Evolutionary conservation across 2,888 invertebrate species (phyloP), one percentile per base, ranked within the genome.

Genomic region (Caenorhabditis macrosperma): DNA sequence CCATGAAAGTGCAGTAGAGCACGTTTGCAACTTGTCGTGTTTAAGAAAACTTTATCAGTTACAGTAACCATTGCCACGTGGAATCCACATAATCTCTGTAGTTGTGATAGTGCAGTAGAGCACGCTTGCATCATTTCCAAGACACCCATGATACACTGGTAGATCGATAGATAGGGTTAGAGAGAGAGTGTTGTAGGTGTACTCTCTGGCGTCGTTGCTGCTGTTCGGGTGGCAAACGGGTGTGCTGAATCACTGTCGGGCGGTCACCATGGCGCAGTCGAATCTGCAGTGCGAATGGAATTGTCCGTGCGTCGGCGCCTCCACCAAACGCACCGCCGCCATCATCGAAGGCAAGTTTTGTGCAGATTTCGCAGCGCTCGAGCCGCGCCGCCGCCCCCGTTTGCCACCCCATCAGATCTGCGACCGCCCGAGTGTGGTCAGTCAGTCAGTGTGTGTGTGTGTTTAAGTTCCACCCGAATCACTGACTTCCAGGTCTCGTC

Each of bases 221-320:
- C 82, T 90, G 81, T 88, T 88, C 81, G 86, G 85, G 74, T 90
- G 90, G 90, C 90, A 90, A 82, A 86, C 86, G 60, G 82, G 82
- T 22, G 90, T 90, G 15, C 82, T 90, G 44, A 82, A 83, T 46
- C 79, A 88, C 60, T 90, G 90, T 75, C 86, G 82, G 12, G 77
- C 85, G 20, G 88, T 90, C 28, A 87, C 86, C 22, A 90, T 90
- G 89, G 85, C 89, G 4, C 87, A 88, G 67, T 64, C 87, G 52
- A 90, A 89, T 78, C 84, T 88, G 41, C 83, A 86, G 59, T 89
- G 89, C 82, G 88, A 90, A 54, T 88, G 88, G 83, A 85, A 88
- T 75, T 89, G 89, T 79, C 89, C 89, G 24, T 89, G 89, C 59
- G 89, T 89, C 50, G 89, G 89, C 15, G 89, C 89, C 12, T 87